A percentile compares a stretch with the other conserved stretches of the same genome.
phyloP scores from a whole-genome alignment of 2,113 vertebrate species.

The Ailuropoda melanoleuca region DNA sequence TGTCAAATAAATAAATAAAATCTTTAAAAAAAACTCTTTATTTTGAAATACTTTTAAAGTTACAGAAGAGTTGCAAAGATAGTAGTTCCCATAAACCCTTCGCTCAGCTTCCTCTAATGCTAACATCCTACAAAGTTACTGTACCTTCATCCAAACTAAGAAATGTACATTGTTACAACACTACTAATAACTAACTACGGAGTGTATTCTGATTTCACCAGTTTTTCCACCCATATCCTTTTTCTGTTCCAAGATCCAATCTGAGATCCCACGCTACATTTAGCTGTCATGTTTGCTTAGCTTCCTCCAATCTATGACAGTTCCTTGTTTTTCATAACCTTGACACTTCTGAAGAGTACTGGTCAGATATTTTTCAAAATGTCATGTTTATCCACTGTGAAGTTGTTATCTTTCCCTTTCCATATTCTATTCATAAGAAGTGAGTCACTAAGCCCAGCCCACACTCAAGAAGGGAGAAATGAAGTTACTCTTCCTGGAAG shows the following conservation, averaged over 20 bases:
- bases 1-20: too few relatives aligned
- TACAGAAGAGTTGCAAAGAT: not conserved
- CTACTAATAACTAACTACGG: not conserved
- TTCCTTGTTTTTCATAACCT: conserved; percentile 31
- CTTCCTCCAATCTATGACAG: not conserved
- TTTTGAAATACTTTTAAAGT: not conserved
- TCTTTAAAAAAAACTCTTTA: too few relatives aligned
- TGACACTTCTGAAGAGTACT: conserved; percentile 15
- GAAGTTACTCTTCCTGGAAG: not conserved
- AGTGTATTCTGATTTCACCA: not conserved
- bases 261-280: not conserved
- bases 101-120: not conserved
- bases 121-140: not conserved
- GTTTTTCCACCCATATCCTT: not conserved
- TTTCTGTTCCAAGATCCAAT: conserved; percentile 11
- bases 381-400: conserved; percentile 15
- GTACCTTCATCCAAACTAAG: not conserved
- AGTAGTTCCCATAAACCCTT: not conserved
- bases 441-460: not conserved
- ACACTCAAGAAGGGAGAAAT: not conserved
- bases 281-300: conserved; percentile 11
- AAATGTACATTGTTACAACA: not conserved
- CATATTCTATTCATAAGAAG: not conserved
- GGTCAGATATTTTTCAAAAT: conserved; percentile 2
- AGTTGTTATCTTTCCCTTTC: not conserved